Conservation (phyloP, 2,113 vertebrate genomes). For the Copsychus sechellarum region DNA sequence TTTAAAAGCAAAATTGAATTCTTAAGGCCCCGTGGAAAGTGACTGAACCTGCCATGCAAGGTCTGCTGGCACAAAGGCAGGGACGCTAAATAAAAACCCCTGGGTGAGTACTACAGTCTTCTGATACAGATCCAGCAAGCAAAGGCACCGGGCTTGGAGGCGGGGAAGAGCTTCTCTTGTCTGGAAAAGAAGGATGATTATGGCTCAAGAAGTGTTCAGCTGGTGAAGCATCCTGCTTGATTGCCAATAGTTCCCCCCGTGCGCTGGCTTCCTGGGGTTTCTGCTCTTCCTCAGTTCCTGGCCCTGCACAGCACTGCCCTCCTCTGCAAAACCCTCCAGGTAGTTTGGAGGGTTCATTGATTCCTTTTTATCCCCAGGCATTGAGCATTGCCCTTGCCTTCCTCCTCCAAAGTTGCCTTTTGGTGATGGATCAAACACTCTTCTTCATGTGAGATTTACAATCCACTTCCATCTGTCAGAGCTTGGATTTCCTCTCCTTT, state of each 20-base stretch:
- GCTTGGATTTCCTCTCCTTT: background rate
- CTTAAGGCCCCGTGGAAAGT: slow-evolving; percentile 52
- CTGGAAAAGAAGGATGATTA: background rate
- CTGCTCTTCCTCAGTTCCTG: background rate
- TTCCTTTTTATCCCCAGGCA: background rate
- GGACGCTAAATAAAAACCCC: slow-evolving; percentile 7
- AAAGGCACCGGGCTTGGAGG: background rate
- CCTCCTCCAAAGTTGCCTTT: background rate
- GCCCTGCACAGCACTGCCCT: background rate
- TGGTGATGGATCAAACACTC: background rate
- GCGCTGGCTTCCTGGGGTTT: background rate
- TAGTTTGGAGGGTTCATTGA: background rate
- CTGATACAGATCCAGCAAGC: slow-evolving; percentile 5
- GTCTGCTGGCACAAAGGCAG: slow-evolving; percentile 31
- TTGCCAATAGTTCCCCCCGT: fast-evolving
- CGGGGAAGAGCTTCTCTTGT: background rate
- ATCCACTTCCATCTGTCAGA: background rate
- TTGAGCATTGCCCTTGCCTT: background rate
- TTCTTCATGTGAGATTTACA: fast-evolving
- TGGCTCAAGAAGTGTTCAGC: fast-evolving
- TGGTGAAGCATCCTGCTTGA: fast-evolving
- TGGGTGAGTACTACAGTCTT: background rate
- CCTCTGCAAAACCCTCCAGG: background rate
- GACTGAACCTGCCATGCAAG: slow-evolving; percentile 43
- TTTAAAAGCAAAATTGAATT: slow-evolving; percentile 67